A percentile compares a stretch with the other conserved stretches of the same genome.
These are phyloP conservation scores for Bungarus multicinctus DNA, from an alignment of 2,113 vertebrate genomes.

Conservation along the genomic window DNA sequence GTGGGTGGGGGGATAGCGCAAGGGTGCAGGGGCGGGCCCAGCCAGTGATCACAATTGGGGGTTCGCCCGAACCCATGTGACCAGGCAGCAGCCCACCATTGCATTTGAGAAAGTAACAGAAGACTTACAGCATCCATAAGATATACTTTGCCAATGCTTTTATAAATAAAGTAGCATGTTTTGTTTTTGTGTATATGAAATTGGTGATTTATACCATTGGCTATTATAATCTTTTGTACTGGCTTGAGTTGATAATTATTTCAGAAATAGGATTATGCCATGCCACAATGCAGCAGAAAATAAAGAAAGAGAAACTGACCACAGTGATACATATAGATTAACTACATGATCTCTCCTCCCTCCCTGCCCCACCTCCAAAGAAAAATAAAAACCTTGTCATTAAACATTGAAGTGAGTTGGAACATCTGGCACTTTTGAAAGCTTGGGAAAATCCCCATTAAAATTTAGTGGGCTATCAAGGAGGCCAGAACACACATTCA, in stretches of 20 bases:
- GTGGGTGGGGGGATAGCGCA: no score
- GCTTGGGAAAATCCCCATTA: not conserved
- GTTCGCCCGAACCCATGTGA: no score
- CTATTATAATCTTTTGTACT: slow-evolving; percentile 51
- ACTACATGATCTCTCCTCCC: not conserved
- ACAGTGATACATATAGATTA: slow-evolving; percentile 49
- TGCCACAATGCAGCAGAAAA: slow-evolving; percentile 52
- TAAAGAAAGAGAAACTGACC: slow-evolving; percentile 47
- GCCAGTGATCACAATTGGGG: no score
- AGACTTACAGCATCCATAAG: not conserved
- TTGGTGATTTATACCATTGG: slow-evolving; percentile 46
- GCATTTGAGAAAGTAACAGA: not conserved
- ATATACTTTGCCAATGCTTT: not conserved
- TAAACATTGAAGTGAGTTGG: not conserved
- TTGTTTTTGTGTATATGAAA: slow-evolving; percentile 47
- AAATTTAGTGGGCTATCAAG: not conserved
- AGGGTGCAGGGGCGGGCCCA: no score
- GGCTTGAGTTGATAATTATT: slow-evolving; percentile 51
- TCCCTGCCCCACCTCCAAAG: slow-evolving; percentile 24
- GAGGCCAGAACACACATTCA: not conserved
- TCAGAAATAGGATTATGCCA: slow-evolving; percentile 54
- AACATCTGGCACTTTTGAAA: not conserved
- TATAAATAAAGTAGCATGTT: slow-evolving; percentile 43
- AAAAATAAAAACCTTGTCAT: slow-evolving; percentile 18
- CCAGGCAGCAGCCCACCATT: not conserved